Evolutionary conservation across 1,140 invertebrate species (phyloP), one percentile per base, ranked within the genome.

Genomic region (Pantala flavescens): DNA sequence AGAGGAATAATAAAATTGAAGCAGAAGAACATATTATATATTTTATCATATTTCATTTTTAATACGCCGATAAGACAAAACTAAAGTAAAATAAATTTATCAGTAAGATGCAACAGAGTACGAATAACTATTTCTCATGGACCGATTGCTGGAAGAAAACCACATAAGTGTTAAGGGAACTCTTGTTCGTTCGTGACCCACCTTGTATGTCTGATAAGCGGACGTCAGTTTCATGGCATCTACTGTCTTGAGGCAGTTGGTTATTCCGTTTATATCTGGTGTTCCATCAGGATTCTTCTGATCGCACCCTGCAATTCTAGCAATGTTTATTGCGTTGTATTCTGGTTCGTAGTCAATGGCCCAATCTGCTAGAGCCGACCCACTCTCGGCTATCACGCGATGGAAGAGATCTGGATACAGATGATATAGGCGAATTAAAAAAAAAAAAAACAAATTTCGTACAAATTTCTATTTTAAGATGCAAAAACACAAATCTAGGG

Each of bases 301-400:
- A 23, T 74, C 16, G 73, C 82, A 83, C 36, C 81, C 81, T 21
- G 82, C 80, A 12, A 76, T 78, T 23, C 77, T 74, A 10, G 81
- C 81, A 24, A 84, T 76, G 73, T 79, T 76, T 23, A 80, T 76
- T 0, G 81, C 78, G 74, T 80, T 80, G 23, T 77, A 75, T 12
- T 79, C 71, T 12, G 83, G 80, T 73, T 82, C 78, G 55, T 79
- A 76, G 72, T 81, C 81, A 19, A 81, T 73, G 0, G 81, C 80
- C 82, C 82, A 84, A 3, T 78, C 77, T 55, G 79, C 78, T 11
- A 82, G 71, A 10, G 81, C 82, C 0, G 81, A 79, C 0, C 81
- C 81, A 75, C 80, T 81, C 71, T 79, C 74, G 9, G 78, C 76
- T 63, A 82, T 81, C 9, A 78, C 80, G 24, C 77, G 76, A 36